Base-by-base conservation (phyloP, 2,888 invertebrate genomes). In the Lydus trimaculatus region DNA sequence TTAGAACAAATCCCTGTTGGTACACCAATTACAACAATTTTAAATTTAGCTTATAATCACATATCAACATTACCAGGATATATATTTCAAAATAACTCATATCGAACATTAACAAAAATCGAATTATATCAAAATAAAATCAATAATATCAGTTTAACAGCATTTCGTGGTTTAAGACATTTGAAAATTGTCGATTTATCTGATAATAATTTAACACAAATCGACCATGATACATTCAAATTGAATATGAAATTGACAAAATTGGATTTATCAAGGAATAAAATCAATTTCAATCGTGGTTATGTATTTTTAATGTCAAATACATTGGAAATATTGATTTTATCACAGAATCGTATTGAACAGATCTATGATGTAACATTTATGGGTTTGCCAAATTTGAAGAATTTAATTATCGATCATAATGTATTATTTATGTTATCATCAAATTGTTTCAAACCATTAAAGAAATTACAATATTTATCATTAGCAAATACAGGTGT, bases 401-500 rank as follows among this genome's bases (percentile, higher is more conserved):
- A 78, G 63, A 79, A 80, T 66, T 71, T 85, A 20, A 74, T 82
- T 60, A 69, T 85, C 67, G 83, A 81, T 63, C 78, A 81, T 59
- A 85, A 85, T 69, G 72, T 73, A 3, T 72, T 85, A 31, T 77
- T 74, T 61, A 73, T 69, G 33, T 76, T 85, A 59, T 78, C 79
- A 20, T 72, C 79, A 5, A 79, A 80, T 62, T 80, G 83, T 73
- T 85, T 85, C 72, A 79, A 77, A 59, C 78, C 80, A 25, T 69
- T 83, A 52, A 76, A 67, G 58, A 79, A 80, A 67, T 76, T 85
- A 64, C 79, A 81, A 68, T 84, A 82, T 76, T 77, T 85, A 36
- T 83, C 83, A 33, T 70, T 85, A 64, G 80, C 81, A 65, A 80
- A 84, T 69, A 84, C 85, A 62, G 81, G 80, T 62, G 82, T 85